A percentile compares a stretch with the other conserved stretches of the same genome.
These are phyloP conservation scores for Delphinapterus leucas DNA, from an alignment of 2,113 vertebrate genomes.

Conservation along the genomic window DNA sequence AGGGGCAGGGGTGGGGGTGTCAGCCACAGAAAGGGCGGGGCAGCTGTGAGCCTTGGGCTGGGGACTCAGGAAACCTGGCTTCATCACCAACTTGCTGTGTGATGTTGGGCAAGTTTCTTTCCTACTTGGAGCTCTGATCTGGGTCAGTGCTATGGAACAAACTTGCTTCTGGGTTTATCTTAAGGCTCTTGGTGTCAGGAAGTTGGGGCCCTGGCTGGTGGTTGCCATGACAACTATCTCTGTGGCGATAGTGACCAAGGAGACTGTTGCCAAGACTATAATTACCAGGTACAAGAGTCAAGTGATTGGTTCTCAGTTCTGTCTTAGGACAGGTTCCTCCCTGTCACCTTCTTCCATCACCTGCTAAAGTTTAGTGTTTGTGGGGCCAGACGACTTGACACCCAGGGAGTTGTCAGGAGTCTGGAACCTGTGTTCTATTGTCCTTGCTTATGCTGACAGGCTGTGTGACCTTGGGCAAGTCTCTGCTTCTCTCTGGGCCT, in stretches of 20 bases:
- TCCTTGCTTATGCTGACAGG: neutral
- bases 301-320: conserved; percentile 4
- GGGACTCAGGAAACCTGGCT: neutral
- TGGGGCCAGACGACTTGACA: neutral
- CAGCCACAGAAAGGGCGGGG: neutral
- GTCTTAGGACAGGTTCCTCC: neutral
- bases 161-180: conserved; percentile 44
- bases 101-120: neutral
- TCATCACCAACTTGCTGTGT: neutral
- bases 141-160: conserved; percentile 3
- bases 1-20: neutral
- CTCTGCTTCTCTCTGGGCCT: neutral
- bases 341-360: neutral
- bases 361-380: neutral
- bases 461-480: neutral
- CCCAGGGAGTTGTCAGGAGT: neutral
- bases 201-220: neutral
- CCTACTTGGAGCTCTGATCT: neutral
- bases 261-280: conserved; percentile 16
- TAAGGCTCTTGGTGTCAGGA: conserved; percentile 45
- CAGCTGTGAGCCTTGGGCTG: neutral
- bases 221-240: conserved; percentile 44
- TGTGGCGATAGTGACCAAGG: conserved; percentile 27
- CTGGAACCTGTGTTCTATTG: neutral
- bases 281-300: neutral